Base-by-base conservation (phyloP, 2,888 invertebrate species). In the Diploptera punctata region DNA sequence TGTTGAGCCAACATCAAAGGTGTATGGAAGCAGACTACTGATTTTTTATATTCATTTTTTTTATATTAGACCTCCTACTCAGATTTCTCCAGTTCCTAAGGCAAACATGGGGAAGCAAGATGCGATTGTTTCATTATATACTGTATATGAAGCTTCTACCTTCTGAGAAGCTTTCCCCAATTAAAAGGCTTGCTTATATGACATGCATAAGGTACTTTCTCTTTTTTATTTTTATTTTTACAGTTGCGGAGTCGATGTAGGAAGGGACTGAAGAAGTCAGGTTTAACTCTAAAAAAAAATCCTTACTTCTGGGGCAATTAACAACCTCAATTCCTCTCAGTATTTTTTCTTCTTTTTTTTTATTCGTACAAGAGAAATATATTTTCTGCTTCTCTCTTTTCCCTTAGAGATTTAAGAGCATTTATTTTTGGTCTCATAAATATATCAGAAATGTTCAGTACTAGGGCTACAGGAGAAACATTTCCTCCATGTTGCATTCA, bases 261-360 rank as follows among this genome's bases (percentile, higher is more conserved):
- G 21, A 19, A 18, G 21, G 29, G 13, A 57, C 19, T 9, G 57
- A 19, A 29, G 29, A 57, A 29, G 57, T 9, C 31, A 57, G 57
- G 3, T 33, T 33, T 2, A 0, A 29, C 57, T 19, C 33, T 5
- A 10, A 16, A 10, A 57, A 2, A 57, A 19, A 57, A 29, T 31
- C 31, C 29, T 5, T n/a, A 57, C 57, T 29, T 57, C 26, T 57
- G 31, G 7, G n/a, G 57, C 57, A 57, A 57, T 57, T 57, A 57
- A 57, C 57, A 57, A 57, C 57, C 57, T 57, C 29, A 57, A 29
- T 29, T 57, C 26, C 57, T 54, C 54, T 16, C 57, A 29, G 57
- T 16, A 57, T 57, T 57, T 57, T 57, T 29, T 57, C 31, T 29
- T 29, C 16, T 26, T 3, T 57, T 54, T 57, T 57, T 57, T 57